A percentile compares a stretch with the other conserved stretches of the same genome.
Evolutionary conservation across 2,797 vertebrate genomes (phyloP).

Genomic region (Oreochromis grahami): DNA sequence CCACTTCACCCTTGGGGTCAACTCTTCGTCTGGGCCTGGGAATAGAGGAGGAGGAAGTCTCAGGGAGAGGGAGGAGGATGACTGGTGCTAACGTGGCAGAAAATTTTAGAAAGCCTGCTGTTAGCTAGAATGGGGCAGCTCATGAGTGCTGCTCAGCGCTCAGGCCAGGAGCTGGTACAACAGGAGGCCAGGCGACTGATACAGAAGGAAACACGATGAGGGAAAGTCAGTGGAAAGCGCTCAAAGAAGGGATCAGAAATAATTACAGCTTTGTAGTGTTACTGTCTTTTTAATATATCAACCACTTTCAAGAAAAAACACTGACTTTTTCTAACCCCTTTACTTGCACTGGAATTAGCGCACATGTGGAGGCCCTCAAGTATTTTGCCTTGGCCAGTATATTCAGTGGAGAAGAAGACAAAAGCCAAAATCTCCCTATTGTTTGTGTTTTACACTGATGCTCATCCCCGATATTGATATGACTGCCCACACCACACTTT

Average conservation of each 20-base stretch:
- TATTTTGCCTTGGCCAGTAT: constrained; percentile 61
- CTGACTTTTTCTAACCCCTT: constrained; percentile 48
- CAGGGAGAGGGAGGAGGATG: constrained; percentile 87
- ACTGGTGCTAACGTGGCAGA: constrained; percentile 88
- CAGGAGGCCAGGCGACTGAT: neutral
- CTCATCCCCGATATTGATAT: constrained; percentile 14
- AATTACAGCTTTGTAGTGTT: constrained; percentile 60
- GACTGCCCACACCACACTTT: constrained; percentile 23
- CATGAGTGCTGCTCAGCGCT: constrained; percentile 1
- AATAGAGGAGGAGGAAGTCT: constrained; percentile 82
- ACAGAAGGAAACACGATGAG: neutral
- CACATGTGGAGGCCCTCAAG: constrained; percentile 56
- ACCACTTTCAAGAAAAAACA: constrained; percentile 30
- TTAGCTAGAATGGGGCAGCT: neutral
- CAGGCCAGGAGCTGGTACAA: constrained; percentile 7
- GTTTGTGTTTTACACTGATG: constrained; percentile 19
- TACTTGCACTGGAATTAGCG: constrained; percentile 66
- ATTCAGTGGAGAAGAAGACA: constrained; percentile 47
- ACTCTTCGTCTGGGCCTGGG: constrained; percentile 66
- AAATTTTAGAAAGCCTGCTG: neutral
- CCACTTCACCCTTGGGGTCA: constrained; percentile 90
- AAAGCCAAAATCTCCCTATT: constrained; percentile 54
- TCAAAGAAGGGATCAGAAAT: constrained; percentile 35
- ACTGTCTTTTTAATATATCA: constrained; percentile 51
- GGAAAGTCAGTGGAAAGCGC: constrained; percentile 30